These are phyloP conservation scores for Anagyrus pseudococci DNA, from an alignment of 2,888 invertebrate species.

Conservation along the genomic window DNA sequence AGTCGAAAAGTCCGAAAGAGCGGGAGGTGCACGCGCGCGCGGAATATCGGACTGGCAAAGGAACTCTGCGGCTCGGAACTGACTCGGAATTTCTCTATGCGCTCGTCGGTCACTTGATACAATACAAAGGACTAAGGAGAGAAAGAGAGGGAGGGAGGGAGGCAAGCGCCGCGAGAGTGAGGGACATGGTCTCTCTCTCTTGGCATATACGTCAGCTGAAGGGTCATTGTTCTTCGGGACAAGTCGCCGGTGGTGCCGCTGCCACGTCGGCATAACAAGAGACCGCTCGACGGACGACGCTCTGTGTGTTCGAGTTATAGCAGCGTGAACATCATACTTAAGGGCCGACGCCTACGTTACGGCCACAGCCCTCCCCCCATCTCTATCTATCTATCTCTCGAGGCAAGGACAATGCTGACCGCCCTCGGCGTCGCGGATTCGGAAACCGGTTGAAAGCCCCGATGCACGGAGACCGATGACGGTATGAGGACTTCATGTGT, in stretches of 20 bases:
- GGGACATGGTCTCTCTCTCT: neutral
- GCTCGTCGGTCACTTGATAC: slow-evolving; percentile 21
- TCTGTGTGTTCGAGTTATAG: slow-evolving; percentile 36
- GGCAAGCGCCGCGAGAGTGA: neutral
- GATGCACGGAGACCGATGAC: too few relatives aligned
- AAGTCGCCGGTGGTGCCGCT: slow-evolving; percentile 9
- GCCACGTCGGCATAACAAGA: slow-evolving; percentile 28
- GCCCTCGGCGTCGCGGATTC: neutral
- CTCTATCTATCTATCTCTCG: neutral
- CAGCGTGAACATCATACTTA: slow-evolving; percentile 39
- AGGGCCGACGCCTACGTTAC: slow-evolving; percentile 9
- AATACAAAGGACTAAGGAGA: slow-evolving; percentile 19
- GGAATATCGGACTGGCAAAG: too few relatives aligned
- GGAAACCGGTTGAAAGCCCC: slow-evolving; percentile 19
- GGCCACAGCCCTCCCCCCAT: neutral
- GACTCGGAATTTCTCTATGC: neutral
- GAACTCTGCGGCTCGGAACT: too few relatives aligned
- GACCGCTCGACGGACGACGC: slow-evolving; percentile 28
- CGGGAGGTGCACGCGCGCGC: too few relatives aligned
- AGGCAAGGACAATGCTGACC: too few relatives aligned
- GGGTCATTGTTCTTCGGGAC: slow-evolving; percentile 37
- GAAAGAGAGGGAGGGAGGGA: neutral
- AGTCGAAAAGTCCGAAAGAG: too few relatives aligned
- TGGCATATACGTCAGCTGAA: slow-evolving; percentile 24
- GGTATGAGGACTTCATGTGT: too few relatives aligned